Evolutionary conservation across 1,140 invertebrate genomes (phyloP).

Genomic region (Rhyzopertha dominica): DNA sequence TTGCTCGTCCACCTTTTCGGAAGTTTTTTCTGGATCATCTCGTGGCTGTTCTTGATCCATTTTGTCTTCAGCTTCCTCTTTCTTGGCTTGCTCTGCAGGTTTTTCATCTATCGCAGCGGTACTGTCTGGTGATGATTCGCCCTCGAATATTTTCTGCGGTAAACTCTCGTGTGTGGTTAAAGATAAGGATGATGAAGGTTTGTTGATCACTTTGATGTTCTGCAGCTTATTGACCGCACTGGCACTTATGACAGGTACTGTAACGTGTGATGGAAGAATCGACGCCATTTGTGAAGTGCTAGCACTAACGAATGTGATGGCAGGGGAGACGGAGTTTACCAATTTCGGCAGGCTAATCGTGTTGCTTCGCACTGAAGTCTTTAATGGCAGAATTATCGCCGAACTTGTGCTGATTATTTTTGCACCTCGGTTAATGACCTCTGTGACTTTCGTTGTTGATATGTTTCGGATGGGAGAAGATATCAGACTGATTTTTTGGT

Average conservation of each 20-base stretch:
- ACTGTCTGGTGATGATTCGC: slow-evolving; percentile 55
- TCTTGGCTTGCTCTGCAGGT: neutral
- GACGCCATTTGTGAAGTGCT: slow-evolving; percentile 41
- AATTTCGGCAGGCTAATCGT: slow-evolving; percentile 36
- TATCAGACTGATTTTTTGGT: slow-evolving; percentile 32
- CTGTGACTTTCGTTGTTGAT: slow-evolving; percentile 10
- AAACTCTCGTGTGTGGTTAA: slow-evolving; percentile 52
- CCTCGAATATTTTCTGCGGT: slow-evolving; percentile 59
- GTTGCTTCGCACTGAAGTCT: slow-evolving; percentile 32
- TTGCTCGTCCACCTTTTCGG: slow-evolving; percentile 21
- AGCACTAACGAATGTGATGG: slow-evolving; percentile 40
- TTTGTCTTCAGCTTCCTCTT: neutral
- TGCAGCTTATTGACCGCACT: slow-evolving; percentile 42
- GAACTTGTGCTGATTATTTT: slow-evolving; percentile 24
- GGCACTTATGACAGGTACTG: slow-evolving; percentile 42
- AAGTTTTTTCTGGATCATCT: slow-evolving; percentile 1
- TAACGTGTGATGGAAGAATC: slow-evolving; percentile 38
- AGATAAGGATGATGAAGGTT: slow-evolving; percentile 52
- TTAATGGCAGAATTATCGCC: slow-evolving; percentile 35
- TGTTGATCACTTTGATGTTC: slow-evolving; percentile 45
- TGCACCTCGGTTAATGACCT: slow-evolving; percentile 25
- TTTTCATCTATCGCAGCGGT: slow-evolving; percentile 23
- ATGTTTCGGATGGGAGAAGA: slow-evolving; percentile 24
- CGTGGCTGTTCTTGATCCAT: neutral
- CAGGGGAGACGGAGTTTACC: slow-evolving; percentile 26